Evolutionary conservation across 2,113 vertebrate species (phyloP).

Genomic region (Eptesicus fuscus): DNA sequence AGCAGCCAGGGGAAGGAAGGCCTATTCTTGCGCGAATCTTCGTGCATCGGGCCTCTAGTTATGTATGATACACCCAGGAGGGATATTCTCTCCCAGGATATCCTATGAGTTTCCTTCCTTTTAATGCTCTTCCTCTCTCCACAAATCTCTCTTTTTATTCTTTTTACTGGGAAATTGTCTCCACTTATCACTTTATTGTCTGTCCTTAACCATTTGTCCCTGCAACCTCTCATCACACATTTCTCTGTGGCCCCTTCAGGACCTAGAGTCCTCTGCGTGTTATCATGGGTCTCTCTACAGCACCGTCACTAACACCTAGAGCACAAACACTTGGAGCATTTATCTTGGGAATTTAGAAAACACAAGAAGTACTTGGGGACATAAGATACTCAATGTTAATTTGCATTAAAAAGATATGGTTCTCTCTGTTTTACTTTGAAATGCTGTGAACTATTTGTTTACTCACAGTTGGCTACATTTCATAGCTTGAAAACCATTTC

Average conservation of each 20-base stretch:
- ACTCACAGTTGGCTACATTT: not conserved
- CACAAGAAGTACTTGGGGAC: not conserved
- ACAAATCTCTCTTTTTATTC: slow-evolving; percentile 7
- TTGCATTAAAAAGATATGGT: not conserved
- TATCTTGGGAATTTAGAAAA: not conserved
- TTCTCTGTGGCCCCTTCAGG: not conserved
- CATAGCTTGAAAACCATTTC: not conserved
- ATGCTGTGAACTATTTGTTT: not conserved
- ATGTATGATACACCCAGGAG: not conserved
- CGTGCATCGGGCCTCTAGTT: no score
- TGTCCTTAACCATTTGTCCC: not conserved
- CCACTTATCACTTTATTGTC: not conserved
- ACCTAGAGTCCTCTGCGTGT: not conserved
- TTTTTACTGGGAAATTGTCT: not conserved
- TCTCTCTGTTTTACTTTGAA: slow-evolving; percentile 19
- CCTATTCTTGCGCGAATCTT: no score
- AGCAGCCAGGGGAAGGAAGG: no score
- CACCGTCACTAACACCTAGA: not conserved
- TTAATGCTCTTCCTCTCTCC: not conserved
- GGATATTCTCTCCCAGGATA: not conserved
- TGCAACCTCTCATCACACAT: not conserved
- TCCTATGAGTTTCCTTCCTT: not conserved
- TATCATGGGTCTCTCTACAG: not conserved
- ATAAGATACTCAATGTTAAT: not conserved
- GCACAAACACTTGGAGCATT: not conserved